Evolutionary conservation across 2,113 vertebrate species (phyloP).

Genomic region (Sylvietta virens): DNA sequence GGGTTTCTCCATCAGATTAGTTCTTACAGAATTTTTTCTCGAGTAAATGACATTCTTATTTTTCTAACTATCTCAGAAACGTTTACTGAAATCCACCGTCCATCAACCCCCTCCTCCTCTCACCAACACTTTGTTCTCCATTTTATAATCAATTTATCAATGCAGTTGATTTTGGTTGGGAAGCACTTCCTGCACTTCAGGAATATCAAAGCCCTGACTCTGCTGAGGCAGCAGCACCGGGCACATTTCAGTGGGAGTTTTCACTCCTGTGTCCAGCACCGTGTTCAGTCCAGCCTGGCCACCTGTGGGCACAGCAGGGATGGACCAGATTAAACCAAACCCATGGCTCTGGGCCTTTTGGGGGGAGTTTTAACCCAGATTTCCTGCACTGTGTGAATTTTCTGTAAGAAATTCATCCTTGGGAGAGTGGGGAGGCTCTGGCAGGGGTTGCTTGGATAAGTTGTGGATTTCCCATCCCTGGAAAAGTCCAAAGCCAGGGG

Average conservation of each 20-base stretch:
- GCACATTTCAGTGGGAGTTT: background rate
- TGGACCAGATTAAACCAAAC: background rate
- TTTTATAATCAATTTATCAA: background rate
- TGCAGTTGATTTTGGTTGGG: background rate
- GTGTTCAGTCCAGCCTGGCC: rapidly evolving
- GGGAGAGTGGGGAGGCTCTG: rapidly evolving
- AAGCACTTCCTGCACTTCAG: background rate
- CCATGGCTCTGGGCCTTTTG: rapidly evolving
- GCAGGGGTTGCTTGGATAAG: rapidly evolving
- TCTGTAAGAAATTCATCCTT: background rate
- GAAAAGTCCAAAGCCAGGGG: background rate
- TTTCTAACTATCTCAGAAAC: rapidly evolving
- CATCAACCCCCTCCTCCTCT: background rate
- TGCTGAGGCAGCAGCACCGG: background rate
- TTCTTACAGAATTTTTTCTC: background rate
- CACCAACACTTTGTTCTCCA: rapidly evolving
- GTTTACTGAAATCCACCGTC: rapidly evolving
- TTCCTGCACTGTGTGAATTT: background rate
- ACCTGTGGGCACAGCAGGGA: background rate
- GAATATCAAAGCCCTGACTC: background rate
- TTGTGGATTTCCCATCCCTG: background rate
- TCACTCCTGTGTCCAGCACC: background rate
- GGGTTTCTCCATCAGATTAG: background rate
- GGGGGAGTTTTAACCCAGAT: background rate
- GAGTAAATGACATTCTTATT: rapidly evolving